These are phyloP conservation scores for Rhynchomys soricoides DNA, from an alignment of 2,113 vertebrate genomes.

Conservation along the genomic window DNA sequence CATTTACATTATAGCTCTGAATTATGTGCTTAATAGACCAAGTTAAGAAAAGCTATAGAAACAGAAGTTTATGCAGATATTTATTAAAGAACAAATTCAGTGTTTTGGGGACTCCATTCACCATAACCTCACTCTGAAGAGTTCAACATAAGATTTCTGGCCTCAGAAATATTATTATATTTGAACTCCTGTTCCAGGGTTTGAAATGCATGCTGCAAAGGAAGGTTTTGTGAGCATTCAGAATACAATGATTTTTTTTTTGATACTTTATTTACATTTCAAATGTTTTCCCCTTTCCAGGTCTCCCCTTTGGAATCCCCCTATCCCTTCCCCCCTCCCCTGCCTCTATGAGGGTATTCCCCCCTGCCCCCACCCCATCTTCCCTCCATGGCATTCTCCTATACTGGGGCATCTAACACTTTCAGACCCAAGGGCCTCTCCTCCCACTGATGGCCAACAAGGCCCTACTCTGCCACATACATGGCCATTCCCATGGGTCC, in stretches of 20 bases:
- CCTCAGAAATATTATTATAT: neutral
- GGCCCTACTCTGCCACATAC: too few species aligned
- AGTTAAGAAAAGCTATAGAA: neutral
- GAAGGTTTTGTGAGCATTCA: neutral
- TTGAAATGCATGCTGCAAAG: neutral
- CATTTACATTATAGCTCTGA: neutral
- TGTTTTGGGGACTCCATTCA: neutral
- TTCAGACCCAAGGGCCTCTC: too few species aligned
- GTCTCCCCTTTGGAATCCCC: too few species aligned
- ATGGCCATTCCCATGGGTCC: too few species aligned
- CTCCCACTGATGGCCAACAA: too few species aligned
- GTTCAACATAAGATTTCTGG: neutral
- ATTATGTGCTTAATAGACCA: neutral
- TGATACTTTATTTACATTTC: too few species aligned
- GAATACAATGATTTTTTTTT: neutral
- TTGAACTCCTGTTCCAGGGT: neutral
- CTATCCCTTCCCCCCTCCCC: too few species aligned
- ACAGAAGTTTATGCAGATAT: neutral
- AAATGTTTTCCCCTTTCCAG: too few species aligned
- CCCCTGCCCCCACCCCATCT: too few species aligned
- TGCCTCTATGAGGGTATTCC: too few species aligned
- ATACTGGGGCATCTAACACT: too few species aligned
- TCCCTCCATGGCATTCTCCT: too few species aligned
- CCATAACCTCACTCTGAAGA: neutral
- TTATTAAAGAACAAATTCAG: neutral